A percentile compares a stretch with the other conserved stretches of the same genome.
phyloP scores from a whole-genome alignment of 1,140 invertebrate genomes.

The Anoplophora glabripennis region DNA sequence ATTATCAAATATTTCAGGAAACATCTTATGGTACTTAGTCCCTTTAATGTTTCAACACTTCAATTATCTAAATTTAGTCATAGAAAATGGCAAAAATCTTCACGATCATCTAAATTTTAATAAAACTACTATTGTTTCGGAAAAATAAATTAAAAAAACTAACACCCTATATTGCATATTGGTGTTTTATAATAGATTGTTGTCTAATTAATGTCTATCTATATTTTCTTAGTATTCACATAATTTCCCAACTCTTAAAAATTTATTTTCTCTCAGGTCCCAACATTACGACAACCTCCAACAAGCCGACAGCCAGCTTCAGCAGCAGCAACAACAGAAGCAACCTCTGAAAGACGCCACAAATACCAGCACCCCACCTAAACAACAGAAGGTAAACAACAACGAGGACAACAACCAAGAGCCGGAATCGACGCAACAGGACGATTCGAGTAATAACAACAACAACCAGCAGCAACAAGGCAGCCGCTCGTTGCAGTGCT shows the following conservation, averaged over 20 bases:
- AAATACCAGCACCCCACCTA: constrained; percentile 30
- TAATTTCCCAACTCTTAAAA: not conserved
- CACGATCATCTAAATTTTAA: too few relatives aligned
- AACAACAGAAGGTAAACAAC: constrained; percentile 37
- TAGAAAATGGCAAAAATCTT: too few relatives aligned
- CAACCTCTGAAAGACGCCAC: constrained; percentile 48
- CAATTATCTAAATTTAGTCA: too few relatives aligned
- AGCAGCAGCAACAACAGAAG: constrained; percentile 40
- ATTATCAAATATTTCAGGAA: too few relatives aligned
- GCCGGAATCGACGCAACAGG: constrained; percentile 38
- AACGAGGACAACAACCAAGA: constrained; percentile 37
- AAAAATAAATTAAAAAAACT: too few relatives aligned
- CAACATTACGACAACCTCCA: constrained; percentile 50
- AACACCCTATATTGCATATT: too few relatives aligned
- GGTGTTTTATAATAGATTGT: too few relatives aligned
- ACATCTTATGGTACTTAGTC: too few relatives aligned
- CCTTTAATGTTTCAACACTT: too few relatives aligned
- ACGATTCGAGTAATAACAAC: constrained; percentile 26
- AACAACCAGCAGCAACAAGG: constrained; percentile 30
- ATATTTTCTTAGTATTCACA: not conserved
- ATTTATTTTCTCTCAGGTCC: constrained; percentile 41
- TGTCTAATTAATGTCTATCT: too few relatives aligned
- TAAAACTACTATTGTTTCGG: too few relatives aligned
- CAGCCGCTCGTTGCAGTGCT: constrained; percentile 58
- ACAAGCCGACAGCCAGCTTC: constrained; percentile 43